Evolutionary conservation across 2,888 invertebrate genomes (phyloP), one percentile per base, ranked within the genome.

Genomic region (Subacronicta megacephala): DNA sequence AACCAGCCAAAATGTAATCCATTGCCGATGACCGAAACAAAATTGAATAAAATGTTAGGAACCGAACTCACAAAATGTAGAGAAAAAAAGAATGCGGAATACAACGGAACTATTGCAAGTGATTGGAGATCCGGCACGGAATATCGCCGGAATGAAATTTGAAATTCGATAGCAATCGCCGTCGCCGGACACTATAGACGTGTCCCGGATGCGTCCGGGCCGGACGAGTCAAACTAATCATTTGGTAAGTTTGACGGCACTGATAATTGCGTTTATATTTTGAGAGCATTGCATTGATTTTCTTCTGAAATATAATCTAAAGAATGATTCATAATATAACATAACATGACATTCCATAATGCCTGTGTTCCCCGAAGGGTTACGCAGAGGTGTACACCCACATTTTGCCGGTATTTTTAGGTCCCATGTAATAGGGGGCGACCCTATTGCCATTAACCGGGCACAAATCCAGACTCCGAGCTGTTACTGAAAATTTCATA

Each of bases 131-230:
- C 74, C 67, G 71, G 62, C 41, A 33, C 41, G 51, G 57, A 58
- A 38, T 63, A 75, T 62, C 72, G 52, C 51, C 59, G 57, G 70
- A 64, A 65, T 74, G 64, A 80, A 80, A 81, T 83, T 83, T 82
- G 80, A 81, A 83, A 83, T 81, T 81, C 82, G 83, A 83, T 82
- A 71, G 71, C 61, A 61, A 77, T 78, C 72, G 31, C 47, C 40
- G 51, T 55, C 17, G 49, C 67, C 79, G 78, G 81, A 77, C 62
- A 71, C 61, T 62, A 60, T 59, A 53, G 75, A 75, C 77, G 71
- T 69, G 66, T 74, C 74, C 74, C 74, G 76, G 49, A 62, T 59
- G 72, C 61, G 50, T 63, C 76, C 65, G 65, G 68, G 59, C 58
- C 69, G 69, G 69, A 62, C 55, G 73, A 43, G 43, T 26, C 44